Evolutionary conservation across 2,888 invertebrate species (phyloP), one percentile per base, ranked within the genome.

Genomic region (Dasysyrphus tricinctus): DNA sequence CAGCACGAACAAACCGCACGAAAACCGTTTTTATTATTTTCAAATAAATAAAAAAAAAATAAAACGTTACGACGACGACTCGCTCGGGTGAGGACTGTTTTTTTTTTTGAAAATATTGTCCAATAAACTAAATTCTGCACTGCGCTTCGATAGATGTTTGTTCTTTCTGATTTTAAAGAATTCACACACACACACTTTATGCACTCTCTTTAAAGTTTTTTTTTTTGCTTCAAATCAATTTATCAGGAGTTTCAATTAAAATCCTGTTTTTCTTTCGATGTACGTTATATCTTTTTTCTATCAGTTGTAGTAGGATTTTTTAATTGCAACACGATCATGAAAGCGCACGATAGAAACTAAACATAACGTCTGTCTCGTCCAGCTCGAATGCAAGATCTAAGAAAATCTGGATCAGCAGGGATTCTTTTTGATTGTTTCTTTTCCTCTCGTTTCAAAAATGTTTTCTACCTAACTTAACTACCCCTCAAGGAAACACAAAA

Each of bases 401-500:
- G 32, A 61, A 84, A 84, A 84, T 84, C 80, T 76, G 75, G 84
- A 80, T 84, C 80, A 59, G 69, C 72, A 75, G 80, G 80, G 84
- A 80, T 84, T 80, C 57, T 42, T 76, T 80, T 54, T 8, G 37
- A 49, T 81, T 44, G 34, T 16, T 70, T 37, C 24, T 9, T 42
- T 9, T 61, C 47, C 19, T 44, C 16, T 73, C 69, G 49, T 39
- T 42, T 56, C 7, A 12, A 47, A 67, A 16, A 32, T n/a, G 34
- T 1, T 11, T 29, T 42, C 59, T 54, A 51, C 49, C 65, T 54
- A 47, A 37, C 16, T n/a, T 24, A 32, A 9, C 56, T 42, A 70
- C 63, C 75, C 80, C 51, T 75, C 16, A 47, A 14, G 49, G 16
- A n/a, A 63, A 44, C 14, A 42, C 24, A 42, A 65, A 16, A 32